Conservation (phyloP, 1,140 invertebrate species). For the Ridgeia piscesae region DNA sequence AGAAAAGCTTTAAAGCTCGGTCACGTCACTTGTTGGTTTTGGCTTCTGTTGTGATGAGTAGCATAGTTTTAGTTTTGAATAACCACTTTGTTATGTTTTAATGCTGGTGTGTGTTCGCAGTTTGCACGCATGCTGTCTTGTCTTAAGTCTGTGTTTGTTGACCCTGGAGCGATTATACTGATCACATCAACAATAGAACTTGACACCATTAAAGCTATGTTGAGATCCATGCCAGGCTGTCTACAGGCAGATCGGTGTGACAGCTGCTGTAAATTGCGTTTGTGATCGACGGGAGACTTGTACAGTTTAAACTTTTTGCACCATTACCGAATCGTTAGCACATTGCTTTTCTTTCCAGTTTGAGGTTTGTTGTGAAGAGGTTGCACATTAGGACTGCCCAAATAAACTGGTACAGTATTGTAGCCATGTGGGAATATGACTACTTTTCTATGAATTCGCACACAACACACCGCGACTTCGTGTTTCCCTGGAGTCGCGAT, state of each 20-base stretch:
- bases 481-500: not conserved
- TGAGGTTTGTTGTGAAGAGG: not conserved
- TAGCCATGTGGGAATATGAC: not conserved
- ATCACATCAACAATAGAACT: not conserved
- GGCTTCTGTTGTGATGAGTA: constrained; percentile 29
- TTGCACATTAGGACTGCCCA: not conserved
- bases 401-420: constrained; percentile 1
- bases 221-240: not conserved
- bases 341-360: not conserved
- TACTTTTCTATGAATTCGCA: not conserved
- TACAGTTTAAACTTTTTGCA: not conserved
- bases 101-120: not conserved
- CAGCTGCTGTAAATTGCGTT: not conserved
- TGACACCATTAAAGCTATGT: not conserved
- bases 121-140: not conserved
- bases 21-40: constrained; percentile 43
- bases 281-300: not conserved
- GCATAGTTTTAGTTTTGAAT: constrained; percentile 14
- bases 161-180: not conserved
- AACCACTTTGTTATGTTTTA: not conserved
- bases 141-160: not conserved
- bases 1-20: not conserved
- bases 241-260: not conserved
- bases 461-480: not conserved
- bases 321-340: not conserved